These are phyloP conservation scores for Tenualosa thibaudeaui DNA, from an alignment of 2,797 vertebrate genomes.

Conservation along the genomic window DNA sequence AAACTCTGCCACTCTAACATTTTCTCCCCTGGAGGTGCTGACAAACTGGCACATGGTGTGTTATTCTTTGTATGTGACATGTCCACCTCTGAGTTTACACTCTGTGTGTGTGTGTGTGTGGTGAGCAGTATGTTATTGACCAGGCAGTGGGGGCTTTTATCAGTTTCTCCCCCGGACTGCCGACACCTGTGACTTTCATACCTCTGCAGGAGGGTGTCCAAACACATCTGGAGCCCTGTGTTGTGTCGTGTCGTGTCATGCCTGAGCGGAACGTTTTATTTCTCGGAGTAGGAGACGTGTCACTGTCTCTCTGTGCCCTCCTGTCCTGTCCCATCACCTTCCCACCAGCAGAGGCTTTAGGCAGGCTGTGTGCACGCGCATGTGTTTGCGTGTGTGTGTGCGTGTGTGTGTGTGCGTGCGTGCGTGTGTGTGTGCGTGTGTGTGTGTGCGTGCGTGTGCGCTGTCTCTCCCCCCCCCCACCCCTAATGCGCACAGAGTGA, in stretches of 20 bases:
- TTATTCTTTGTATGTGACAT: constrained; percentile 26
- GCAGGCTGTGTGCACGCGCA: background rate
- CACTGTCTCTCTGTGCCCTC: background rate
- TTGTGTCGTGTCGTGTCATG: background rate
- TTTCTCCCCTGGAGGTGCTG: background rate
- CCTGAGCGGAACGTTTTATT: too few relatives aligned
- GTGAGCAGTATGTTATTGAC: background rate
- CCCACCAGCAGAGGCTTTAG: background rate
- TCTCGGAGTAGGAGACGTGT: too few relatives aligned
- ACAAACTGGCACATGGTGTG: constrained; percentile 1
- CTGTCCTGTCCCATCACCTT: background rate
- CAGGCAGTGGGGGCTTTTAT: background rate
- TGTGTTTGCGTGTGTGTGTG: background rate
- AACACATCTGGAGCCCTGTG: background rate
- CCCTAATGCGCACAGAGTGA: background rate
- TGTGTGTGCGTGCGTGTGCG: background rate
- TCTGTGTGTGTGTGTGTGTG: background rate
- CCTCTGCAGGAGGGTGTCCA: background rate
- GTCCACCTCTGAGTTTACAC: background rate
- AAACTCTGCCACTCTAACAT: background rate
- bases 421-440: background rate
- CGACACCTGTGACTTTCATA: background rate
- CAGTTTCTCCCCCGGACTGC: background rate
- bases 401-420: too few relatives aligned
- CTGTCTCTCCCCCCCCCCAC: background rate